Conservation (phyloP, 2,888 invertebrate species). For the Pecten maximus region DNA sequence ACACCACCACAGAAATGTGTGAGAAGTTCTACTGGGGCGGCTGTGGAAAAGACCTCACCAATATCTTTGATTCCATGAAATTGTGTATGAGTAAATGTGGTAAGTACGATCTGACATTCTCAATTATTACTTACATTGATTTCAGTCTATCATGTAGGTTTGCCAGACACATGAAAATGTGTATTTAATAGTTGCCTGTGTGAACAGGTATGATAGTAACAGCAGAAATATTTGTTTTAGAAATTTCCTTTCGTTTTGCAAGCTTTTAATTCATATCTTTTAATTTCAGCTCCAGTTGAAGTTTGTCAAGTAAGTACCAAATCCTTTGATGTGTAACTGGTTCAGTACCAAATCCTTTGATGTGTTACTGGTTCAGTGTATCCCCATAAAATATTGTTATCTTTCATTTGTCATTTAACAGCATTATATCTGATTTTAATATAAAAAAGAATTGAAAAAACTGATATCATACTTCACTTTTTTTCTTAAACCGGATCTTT, state of each 20-base stretch:
- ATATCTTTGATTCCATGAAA: neutral
- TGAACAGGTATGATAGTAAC: neutral
- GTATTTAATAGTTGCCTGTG: neutral
- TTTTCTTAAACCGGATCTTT: no score
- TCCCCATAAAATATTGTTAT: no score
- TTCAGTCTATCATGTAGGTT: no score
- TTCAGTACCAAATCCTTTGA: no score
- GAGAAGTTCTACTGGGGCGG: conserved; percentile 48
- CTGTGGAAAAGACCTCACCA: conserved; percentile 22
- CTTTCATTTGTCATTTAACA: no score
- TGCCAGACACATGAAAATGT: no score
- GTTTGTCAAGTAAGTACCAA: neutral
- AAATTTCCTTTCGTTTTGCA: neutral
- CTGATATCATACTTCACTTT: no score
- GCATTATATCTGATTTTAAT: no score
- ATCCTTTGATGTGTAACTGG: no score
- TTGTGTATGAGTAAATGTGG: neutral
- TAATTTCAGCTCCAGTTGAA: conserved; percentile 2
- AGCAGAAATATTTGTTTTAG: no score
- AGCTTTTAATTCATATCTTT: neutral
- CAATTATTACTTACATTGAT: neutral
- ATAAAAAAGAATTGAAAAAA: no score
- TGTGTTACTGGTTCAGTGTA: no score
- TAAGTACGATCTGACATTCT: neutral
- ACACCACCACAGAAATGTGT: conserved; percentile 43